phyloP scores from a whole-genome alignment of 2,113 vertebrate species.

The Copsychus sechellarum region DNA sequence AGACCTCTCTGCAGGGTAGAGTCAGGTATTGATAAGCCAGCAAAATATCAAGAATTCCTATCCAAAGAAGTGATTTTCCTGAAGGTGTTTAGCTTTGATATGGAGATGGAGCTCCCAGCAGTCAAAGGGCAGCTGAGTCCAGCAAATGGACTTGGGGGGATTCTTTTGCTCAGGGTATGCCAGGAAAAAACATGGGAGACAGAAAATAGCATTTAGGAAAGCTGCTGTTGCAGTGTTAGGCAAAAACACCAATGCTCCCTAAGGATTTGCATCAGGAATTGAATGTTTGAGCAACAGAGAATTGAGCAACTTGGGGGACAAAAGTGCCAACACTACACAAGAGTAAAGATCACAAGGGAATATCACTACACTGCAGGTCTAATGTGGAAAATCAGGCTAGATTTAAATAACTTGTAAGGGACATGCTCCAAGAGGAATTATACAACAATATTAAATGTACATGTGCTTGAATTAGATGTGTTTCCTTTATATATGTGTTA shows the following conservation, averaged over 20 bases:
- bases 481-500: not conserved
- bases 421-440: not conserved
- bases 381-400: not conserved
- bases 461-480: not conserved
- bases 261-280: not conserved
- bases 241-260: not conserved
- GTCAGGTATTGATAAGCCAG: not conserved
- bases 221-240: not conserved
- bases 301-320: not conserved
- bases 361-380: not conserved
- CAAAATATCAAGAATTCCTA: not conserved
- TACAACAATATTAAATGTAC: no score
- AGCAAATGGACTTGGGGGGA: not conserved
- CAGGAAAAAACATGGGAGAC: not conserved
- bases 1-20: not conserved
- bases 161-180: not conserved
- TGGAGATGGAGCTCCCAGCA: not conserved
- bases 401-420: not conserved
- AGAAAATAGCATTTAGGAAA: not conserved
- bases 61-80: not conserved
- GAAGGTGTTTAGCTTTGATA: not conserved
- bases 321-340: rapidly evolving
- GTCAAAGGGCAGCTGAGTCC: not conserved
- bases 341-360: not conserved
- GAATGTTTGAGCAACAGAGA: not conserved